Evolutionary conservation across 2,797 vertebrate species (phyloP).

Genomic region (Sylvilagus floridanus): DNA sequence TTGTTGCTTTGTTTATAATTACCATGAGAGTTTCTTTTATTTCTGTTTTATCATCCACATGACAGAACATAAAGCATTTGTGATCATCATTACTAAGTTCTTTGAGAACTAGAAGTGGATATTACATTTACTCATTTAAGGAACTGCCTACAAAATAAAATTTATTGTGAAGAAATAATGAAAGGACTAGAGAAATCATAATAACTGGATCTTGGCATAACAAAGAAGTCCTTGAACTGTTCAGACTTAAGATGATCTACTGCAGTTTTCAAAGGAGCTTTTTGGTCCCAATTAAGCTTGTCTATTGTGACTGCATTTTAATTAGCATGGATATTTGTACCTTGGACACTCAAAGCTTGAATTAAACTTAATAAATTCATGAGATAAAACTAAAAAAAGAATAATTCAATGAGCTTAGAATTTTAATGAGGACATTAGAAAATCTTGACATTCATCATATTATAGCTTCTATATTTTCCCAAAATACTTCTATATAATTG

Average conservation of each 20-base stretch:
- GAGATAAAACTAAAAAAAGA: slow-evolving; percentile 51
- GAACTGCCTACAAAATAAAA: slow-evolving; percentile 78
- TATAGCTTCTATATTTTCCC: background rate
- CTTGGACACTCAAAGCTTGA: slow-evolving; percentile 67
- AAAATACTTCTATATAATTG: background rate
- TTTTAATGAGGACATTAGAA: slow-evolving; percentile 52
- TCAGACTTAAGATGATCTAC: slow-evolving; percentile 73
- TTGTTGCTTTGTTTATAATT: slow-evolving; percentile 64
- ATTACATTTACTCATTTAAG: slow-evolving; percentile 71
- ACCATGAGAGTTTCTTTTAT: slow-evolving; percentile 53
- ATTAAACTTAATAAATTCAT: slow-evolving; percentile 36
- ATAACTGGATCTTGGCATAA: slow-evolving; percentile 74
- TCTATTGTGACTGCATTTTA: slow-evolving; percentile 80
- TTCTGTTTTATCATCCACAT: slow-evolving; percentile 71
- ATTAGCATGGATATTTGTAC: slow-evolving; percentile 71
- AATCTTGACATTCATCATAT: slow-evolving; percentile 25
- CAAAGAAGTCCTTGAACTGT: slow-evolving; percentile 80
- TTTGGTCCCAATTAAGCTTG: slow-evolving; percentile 75
- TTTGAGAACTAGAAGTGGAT: slow-evolving; percentile 63
- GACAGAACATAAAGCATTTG: slow-evolving; percentile 73
- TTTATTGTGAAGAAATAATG: slow-evolving; percentile 77
- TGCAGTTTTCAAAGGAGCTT: slow-evolving; percentile 77
- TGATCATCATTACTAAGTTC: slow-evolving; percentile 55
- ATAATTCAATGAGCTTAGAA: slow-evolving; percentile 56
- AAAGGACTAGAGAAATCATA: slow-evolving; percentile 75